Percentiles rank a stretch among this genome's conserved stretches.
Conservation (phyloP, 64 coral and sea anemone genomes). For the Dendrophyllia cribrosa region DNA sequence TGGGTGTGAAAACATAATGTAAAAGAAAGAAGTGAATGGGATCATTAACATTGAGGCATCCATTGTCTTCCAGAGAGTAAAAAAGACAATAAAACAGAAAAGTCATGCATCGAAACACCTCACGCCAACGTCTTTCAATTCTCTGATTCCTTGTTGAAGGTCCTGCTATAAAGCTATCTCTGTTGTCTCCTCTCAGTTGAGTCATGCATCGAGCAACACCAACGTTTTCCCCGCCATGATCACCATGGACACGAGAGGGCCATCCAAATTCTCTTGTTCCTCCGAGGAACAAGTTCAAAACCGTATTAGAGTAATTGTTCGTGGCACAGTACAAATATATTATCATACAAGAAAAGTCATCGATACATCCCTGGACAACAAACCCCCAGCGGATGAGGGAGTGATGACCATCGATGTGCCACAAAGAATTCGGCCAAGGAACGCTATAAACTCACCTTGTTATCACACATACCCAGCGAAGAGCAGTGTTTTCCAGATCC, state of each 20-base stretch:
- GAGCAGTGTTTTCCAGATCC: conserved; percentile 43
- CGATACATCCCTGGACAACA: neutral
- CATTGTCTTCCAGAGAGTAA: conserved; percentile 59
- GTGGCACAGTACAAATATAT: neutral
- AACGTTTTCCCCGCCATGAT: neutral
- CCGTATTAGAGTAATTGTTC: neutral
- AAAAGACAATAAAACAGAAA: conserved; percentile 70
- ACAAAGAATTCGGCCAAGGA: conserved; percentile 55
- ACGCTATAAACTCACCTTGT: conserved; percentile 55
- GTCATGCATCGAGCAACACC: neutral
- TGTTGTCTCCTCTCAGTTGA: neutral
- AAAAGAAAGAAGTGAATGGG: conserved; percentile 70
- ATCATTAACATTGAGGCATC: conserved; percentile 47
- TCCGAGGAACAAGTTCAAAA: neutral
- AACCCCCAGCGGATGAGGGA: neutral
- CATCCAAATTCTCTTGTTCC: neutral
- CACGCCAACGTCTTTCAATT: conserved; percentile 41
- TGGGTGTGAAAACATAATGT: conserved; percentile 55
- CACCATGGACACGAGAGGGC: neutral
- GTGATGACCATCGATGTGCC: conserved; percentile 49
- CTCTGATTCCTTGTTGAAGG: conserved; percentile 52
- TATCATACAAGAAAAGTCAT: neutral
- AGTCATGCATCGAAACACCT: conserved; percentile 48
- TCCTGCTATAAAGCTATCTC: conserved; percentile 45
- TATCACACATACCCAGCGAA: conserved; percentile 54